Percentiles rank a stretch among this genome's conserved stretches.
phyloP scores from a whole-genome alignment of 1,140 invertebrate genomes.

The Notospermus geniculatus region DNA sequence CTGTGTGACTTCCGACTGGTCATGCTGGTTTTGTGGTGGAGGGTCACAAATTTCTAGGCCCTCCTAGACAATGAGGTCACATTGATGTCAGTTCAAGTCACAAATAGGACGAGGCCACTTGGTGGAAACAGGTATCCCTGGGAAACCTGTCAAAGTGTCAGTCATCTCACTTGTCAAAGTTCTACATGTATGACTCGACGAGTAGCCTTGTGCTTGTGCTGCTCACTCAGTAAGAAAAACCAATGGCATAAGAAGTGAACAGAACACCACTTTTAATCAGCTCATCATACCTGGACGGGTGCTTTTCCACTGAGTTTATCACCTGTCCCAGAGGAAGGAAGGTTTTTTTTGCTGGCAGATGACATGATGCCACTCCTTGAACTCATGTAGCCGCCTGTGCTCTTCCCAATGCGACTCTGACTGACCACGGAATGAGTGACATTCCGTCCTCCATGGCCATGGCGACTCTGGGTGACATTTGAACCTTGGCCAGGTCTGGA shows the following conservation, averaged over 20 bases:
- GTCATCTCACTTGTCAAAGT: no score
- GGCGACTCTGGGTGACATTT: no score
- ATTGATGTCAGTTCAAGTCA: not conserved
- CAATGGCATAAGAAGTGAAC: not conserved
- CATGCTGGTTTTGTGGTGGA: no score
- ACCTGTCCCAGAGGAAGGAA: not conserved
- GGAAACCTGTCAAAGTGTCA: no score
- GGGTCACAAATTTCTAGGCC: no score
- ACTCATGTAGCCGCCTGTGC: not conserved
- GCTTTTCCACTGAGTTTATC: conserved; percentile 1
- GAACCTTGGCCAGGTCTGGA: no score
- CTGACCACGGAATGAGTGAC: not conserved
- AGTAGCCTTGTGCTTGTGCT: not conserved
- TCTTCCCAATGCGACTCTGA: conserved; percentile 4
- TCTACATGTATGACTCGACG: no score
- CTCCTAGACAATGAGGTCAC: conserved; percentile 2
- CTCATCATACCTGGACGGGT: conserved; percentile 32
- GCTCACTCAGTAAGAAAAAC: conserved; percentile 4
- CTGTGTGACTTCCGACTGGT: no score
- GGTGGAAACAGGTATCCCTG: no score
- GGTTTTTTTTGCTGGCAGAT: conserved; percentile 4
- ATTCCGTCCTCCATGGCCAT: no score
- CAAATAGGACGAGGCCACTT: not conserved
- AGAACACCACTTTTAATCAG: not conserved
- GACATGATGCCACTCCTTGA: conserved; percentile 4